Evolutionary conservation across 2,888 invertebrate species (phyloP), one percentile per base, ranked within the genome.

Genomic region (Euproctis similis): DNA sequence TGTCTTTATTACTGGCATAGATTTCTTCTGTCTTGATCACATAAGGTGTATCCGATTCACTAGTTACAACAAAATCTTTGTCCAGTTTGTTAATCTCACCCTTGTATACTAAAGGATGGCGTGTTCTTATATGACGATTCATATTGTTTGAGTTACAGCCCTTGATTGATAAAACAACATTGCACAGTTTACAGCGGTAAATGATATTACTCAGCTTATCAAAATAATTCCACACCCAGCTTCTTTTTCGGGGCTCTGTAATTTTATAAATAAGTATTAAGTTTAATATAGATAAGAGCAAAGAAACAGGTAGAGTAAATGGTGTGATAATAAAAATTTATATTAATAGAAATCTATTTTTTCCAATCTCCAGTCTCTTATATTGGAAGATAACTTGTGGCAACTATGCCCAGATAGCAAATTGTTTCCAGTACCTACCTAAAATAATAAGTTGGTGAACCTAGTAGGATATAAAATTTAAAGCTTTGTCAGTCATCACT

Each of bases 191-290:
- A 44, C 84, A 84, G 1, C 74, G 69, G 48, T 74, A 82, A 22
- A 81, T 76, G 0, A 75, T 71, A 39, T 61, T 74, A 48, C 73
- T 77, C 12, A 82, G 45, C 26, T 67, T 72, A 20, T 75, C 69
- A 20, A 84, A 84, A 40, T 82, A 81, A 31, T 84, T 82, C 84
- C 84, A 84, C 0, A 84, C 78, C 84, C 84, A 84, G 34, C 84
- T 84, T 19, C 81, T 59, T 52, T 68, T 76, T 18, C 80, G 67
- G 13, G 63, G 58, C 4, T 62, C 81, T 76, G 63, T 3, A 64
- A 66, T 30, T 21, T 21, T 8, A 18, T 18, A 18, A 18, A 8
- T 19, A 3, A n/a, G 17, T n/a, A n/a, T n/a, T n/a, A n/a, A n/a
- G n/a, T n/a, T n/a, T n/a, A n/a, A n/a, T n/a, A n/a, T n/a, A n/a